Conservation (phyloP, 2,888 invertebrate genomes). For the Agrypnus murinus region DNA sequence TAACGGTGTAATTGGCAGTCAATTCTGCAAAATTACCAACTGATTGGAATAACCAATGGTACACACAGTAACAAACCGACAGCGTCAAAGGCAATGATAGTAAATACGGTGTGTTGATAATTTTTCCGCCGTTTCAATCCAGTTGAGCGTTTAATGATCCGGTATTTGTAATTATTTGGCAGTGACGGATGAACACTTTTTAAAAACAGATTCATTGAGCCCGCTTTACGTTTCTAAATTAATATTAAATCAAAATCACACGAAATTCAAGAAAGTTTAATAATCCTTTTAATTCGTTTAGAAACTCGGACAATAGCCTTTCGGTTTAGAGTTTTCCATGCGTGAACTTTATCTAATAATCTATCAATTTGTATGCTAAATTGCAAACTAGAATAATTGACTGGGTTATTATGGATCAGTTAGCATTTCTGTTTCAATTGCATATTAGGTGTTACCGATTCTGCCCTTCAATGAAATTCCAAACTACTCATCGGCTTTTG, state of each 20-base stretch:
- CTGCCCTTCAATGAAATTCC: no score
- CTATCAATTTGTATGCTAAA: conserved; percentile 48
- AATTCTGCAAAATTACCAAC: conserved; percentile 38
- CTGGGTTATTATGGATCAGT: conserved; percentile 32
- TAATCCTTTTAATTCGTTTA: not conserved
- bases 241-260: no score
- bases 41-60: conserved; percentile 38
- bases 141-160: conserved; percentile 19
- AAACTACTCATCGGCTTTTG: no score
- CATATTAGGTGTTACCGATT: not conserved
- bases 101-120: conserved; percentile 13
- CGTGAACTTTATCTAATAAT: conserved; percentile 31
- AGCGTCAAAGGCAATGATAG: conserved; percentile 32
- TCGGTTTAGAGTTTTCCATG: not conserved
- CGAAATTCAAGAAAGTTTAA: no score
- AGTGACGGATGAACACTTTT: no score
- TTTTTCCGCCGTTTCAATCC: conserved; percentile 24
- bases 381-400: conserved; percentile 26
- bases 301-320: not conserved
- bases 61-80: conserved; percentile 21
- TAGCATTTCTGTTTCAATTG: conserved; percentile 31
- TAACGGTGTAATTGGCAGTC: conserved; percentile 38
- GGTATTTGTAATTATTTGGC: not conserved
- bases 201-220: no score
- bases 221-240: no score